Percentiles rank a stretch among this genome's conserved stretches.
Evolutionary conservation across 2,797 vertebrate genomes (phyloP).

Genomic region (Eremophila alpestris): DNA sequence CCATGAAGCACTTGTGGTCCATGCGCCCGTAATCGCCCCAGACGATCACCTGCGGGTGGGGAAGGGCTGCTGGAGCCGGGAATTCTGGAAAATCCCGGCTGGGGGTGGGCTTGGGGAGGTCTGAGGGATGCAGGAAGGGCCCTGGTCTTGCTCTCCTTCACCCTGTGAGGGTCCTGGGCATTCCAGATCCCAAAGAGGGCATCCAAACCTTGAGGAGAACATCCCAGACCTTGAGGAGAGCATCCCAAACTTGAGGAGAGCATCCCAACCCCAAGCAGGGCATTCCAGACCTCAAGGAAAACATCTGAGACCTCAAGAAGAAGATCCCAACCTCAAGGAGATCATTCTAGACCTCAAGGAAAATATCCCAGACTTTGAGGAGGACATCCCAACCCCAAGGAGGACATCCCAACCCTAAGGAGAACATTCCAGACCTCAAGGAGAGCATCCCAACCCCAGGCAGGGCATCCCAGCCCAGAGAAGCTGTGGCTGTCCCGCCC

Average conservation of each 20-base stretch:
- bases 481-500: background rate
- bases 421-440: background rate
- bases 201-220: too few relatives aligned
- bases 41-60: constrained; percentile 87
- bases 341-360: background rate
- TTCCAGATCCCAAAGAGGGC: background rate
- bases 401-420: fast-evolving
- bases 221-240: fast-evolving
- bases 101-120: fast-evolving
- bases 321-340: background rate
- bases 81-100: fast-evolving
- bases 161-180: background rate
- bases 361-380: fast-evolving
- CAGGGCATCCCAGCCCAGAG: background rate
- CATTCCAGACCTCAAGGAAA: background rate
- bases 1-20: constrained; percentile 99
- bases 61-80: background rate
- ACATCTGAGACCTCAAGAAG: background rate
- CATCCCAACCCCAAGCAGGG: fast-evolving
- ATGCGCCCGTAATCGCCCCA: constrained; percentile 99
- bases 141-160: background rate
- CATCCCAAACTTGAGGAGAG: fast-evolving
- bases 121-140: background rate
- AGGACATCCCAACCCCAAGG: too few relatives aligned
- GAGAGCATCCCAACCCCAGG: too few relatives aligned